Evolutionary conservation across 2,797 vertebrate species (phyloP), one percentile per base, ranked within the genome.

Genomic region (Siniperca obscura): DNA sequence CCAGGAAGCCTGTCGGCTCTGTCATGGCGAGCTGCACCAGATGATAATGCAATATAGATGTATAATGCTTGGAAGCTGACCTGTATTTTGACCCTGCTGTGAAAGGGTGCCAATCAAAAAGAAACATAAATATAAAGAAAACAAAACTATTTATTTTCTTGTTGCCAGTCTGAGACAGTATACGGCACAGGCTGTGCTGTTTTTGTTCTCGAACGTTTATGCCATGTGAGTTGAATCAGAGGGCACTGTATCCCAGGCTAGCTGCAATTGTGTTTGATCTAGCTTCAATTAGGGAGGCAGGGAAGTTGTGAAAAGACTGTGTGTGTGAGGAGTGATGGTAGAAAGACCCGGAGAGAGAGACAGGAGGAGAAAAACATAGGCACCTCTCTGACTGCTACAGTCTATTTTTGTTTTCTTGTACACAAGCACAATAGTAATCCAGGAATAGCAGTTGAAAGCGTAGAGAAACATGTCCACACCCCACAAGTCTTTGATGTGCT

Each of bases 401-500:
- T 71, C 53, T 86, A 30, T 83, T 92, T 76, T 53, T 14, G 46
- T 67, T 68, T 74, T 72, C 57, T 67, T 74, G 10, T 44, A 40
- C 61, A 78, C 55, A 64, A 72, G 68, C 74, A 81, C 70, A 85
- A 68, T 80, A 55, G 74, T 75, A 77, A 86, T 65, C 78, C 87
- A 84, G 78, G 70, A 90, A 92, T 86, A 88, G 85, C 48, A 21
- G 30, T 27, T 84, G 44, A 87, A 88, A 77, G 53, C 36, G 40
- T 5, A 12, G 50, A 83, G 40, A 81, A 83, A 80, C 61, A 22
- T 46, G 44, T 53, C 38, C 55, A 21, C 69, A 70, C 30, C 50
- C 55, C 30, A 9, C 73, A 57, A 10, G 5, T 61, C 55, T 88
- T 80, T 75, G 52, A 83, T 85, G 77, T 83, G 68, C 30, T 38